Percentiles rank a stretch among this genome's conserved stretches.
These are phyloP conservation scores for Caenorhabditis sp. DNA, from an alignment of 2,888 invertebrate genomes.

Conservation along the genomic window DNA sequence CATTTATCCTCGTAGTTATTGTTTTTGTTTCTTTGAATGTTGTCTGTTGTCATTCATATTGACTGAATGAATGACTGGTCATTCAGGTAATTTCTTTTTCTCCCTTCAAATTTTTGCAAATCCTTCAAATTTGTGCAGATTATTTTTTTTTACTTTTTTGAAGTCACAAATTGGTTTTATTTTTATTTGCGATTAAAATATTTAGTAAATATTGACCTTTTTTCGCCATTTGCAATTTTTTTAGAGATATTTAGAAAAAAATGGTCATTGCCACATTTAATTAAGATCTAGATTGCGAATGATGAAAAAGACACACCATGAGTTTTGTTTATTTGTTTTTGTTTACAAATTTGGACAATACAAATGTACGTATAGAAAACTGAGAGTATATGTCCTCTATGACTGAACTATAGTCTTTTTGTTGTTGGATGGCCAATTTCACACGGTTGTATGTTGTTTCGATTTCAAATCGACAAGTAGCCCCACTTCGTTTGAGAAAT, in stretches of 20 bases:
- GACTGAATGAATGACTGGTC: not conserved
- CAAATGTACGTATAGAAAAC: too few relatives aligned
- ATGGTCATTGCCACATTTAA: not conserved
- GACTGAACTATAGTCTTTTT: too few relatives aligned
- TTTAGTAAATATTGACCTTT: not conserved
- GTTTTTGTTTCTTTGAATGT: not conserved
- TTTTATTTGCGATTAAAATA: not conserved
- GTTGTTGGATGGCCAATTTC: too few relatives aligned
- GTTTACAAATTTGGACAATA: too few relatives aligned
- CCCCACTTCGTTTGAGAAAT: too few relatives aligned
- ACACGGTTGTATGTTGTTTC: too few relatives aligned
- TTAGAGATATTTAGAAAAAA: not conserved
- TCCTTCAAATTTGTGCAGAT: not conserved
- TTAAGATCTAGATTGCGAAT: too few relatives aligned
- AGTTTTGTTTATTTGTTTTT: too few relatives aligned
- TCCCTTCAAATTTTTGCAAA: not conserved
- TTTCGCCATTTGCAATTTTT: not conserved
- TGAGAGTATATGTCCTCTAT: too few relatives aligned
- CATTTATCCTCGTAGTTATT: not conserved
- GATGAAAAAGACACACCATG: too few relatives aligned
- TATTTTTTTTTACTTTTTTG: not conserved
- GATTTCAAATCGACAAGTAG: too few relatives aligned
- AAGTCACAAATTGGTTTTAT: not conserved
- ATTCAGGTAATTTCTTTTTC: not conserved
- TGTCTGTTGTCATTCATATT: not conserved